phyloP scores from a whole-genome alignment of 1,140 invertebrate species.

The Pectinophora gossypiella region DNA sequence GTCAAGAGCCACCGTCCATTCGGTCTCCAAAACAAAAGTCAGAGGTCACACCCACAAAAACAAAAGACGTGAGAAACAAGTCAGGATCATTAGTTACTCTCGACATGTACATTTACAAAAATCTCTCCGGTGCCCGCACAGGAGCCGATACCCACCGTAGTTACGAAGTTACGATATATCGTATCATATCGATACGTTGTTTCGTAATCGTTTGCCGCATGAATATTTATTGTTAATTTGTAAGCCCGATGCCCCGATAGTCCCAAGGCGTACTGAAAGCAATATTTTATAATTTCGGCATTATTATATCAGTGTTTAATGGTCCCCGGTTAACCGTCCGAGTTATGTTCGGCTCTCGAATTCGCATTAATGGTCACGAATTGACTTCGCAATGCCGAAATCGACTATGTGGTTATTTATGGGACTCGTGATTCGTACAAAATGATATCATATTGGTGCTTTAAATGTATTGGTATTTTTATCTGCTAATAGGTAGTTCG shows the following conservation, averaged over 20 bases:
- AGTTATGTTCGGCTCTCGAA: no score
- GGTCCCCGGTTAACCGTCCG: no score
- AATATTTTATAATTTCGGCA: background rate
- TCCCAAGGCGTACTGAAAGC: background rate
- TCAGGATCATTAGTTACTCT: background rate
- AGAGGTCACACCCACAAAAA: background rate
- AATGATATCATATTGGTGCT: background rate
- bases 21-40: no score
- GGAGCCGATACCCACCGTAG: no score
- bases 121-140: background rate
- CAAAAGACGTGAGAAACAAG: background rate
- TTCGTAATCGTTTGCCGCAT: conserved; percentile 20
- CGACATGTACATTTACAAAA: background rate
- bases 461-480: background rate
- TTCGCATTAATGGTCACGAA: background rate
- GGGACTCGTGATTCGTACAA: background rate
- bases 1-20: no score
- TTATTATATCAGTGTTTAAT: background rate
- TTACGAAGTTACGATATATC: no score
- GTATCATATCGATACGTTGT: background rate
- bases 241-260: conserved; percentile 33
- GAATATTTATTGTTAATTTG: conserved; percentile 67
- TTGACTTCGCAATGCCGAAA: background rate
- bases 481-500: background rate
- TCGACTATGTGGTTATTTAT: background rate